phyloP scores from a whole-genome alignment of 2,113 vertebrate genomes.

The Prunella fulvescens region DNA sequence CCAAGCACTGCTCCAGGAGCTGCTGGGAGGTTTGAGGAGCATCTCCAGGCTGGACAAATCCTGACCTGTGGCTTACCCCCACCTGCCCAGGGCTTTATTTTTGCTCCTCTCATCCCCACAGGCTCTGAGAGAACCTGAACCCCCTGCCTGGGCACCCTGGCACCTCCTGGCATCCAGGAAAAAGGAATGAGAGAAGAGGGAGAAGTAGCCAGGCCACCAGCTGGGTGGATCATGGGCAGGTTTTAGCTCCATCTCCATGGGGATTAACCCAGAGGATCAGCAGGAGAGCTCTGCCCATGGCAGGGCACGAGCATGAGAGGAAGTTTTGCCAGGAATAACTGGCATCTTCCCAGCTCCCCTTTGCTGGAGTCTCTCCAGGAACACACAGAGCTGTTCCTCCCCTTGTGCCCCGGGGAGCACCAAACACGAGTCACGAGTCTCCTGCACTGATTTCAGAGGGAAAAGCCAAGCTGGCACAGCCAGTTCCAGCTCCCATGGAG shows the following conservation, averaged over 20 bases:
- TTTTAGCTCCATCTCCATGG: neutral
- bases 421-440: rapidly evolving
- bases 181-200: neutral
- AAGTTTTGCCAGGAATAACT: neutral
- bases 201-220: neutral
- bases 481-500: neutral
- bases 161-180: neutral
- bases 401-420: neutral
- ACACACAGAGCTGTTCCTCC: neutral
- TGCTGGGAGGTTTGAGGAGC: neutral
- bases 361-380: neutral
- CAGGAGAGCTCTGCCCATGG: neutral
- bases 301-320: neutral
- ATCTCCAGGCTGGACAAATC: neutral
- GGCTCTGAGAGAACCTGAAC: rapidly evolving
- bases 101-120: neutral
- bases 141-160: neutral
- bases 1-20: neutral
- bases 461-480: neutral
- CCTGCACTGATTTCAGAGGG: neutral
- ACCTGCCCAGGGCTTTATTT: neutral
- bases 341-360: neutral
- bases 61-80: neutral
- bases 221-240: neutral
- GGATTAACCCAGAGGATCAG: neutral